These are phyloP conservation scores for Trematocara zebra DNA, from an alignment of 2,113 vertebrate genomes.

Conservation along the genomic window DNA sequence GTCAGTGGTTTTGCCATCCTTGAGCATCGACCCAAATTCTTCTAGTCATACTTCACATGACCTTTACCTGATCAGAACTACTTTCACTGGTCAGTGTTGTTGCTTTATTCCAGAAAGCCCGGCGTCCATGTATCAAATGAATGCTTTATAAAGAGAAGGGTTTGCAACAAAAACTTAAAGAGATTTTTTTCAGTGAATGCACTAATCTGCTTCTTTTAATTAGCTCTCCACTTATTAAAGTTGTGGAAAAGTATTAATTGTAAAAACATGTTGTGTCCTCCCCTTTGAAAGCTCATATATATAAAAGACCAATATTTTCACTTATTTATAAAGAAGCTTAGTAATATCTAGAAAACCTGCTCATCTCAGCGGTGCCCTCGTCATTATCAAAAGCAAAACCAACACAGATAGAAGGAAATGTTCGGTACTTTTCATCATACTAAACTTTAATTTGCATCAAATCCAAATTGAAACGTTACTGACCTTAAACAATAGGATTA, in stretches of 20 bases:
- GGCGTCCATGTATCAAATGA: neutral
- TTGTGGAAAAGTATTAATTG: neutral
- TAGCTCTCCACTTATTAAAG: neutral
- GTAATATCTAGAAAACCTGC: neutral
- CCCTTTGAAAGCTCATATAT: neutral
- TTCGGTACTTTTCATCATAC: neutral
- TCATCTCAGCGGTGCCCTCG: neutral
- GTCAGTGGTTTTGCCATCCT: neutral
- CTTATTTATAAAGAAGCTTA: neutral
- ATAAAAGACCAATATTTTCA: neutral
- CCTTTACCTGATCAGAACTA: neutral
- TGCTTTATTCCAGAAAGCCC: neutral
- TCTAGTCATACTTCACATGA: neutral
- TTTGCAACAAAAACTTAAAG: neutral
- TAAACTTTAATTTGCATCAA: neutral
- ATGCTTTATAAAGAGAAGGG: neutral
- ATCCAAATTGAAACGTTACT: neutral
- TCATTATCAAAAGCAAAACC: neutral
- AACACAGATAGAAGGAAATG: neutral
- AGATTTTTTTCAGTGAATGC: neutral
- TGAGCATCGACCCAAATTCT: neutral
- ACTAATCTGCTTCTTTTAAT: neutral
- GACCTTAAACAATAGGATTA: neutral
- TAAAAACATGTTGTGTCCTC: neutral
- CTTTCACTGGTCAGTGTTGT: neutral